These are phyloP conservation scores for Tenodera sinensis DNA, from an alignment of 2,888 invertebrate genomes.

Conservation along the genomic window DNA sequence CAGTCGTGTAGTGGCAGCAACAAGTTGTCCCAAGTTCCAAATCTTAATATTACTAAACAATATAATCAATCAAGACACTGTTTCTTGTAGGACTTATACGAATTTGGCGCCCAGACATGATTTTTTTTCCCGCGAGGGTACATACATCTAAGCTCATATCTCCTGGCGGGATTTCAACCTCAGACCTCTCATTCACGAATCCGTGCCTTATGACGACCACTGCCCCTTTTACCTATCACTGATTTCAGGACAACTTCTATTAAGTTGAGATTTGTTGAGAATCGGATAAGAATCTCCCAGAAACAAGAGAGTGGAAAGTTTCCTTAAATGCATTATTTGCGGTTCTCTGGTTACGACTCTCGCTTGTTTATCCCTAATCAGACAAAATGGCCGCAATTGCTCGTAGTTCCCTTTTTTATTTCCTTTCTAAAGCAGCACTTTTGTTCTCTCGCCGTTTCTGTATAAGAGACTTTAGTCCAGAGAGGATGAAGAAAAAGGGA, in stretches of 20 bases:
- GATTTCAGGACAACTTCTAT: background rate
- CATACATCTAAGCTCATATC: no score
- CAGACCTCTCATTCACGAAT: no score
- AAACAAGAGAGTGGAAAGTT: background rate
- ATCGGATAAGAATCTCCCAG: background rate
- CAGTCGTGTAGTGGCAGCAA: no score
- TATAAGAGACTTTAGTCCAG: constrained; percentile 3
- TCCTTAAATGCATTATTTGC: background rate
- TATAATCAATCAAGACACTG: no score
- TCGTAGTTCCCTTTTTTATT: background rate
- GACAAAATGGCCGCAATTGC: constrained; percentile 3
- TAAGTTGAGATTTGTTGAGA: background rate
- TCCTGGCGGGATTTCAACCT: no score
- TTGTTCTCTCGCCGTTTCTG: background rate
- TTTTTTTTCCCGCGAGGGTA: no score
- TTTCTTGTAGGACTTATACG: no score
- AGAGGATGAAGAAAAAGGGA: background rate
- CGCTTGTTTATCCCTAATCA: constrained; percentile 6
- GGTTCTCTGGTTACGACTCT: background rate
- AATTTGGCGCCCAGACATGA: no score
- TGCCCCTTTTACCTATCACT: no score
- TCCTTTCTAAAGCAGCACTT: background rate
- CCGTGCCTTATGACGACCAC: no score
- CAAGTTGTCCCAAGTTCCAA: no score
- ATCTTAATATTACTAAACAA: no score